phyloP scores from a whole-genome alignment of 1,140 invertebrate species.

The Tigriopus japonicus region DNA sequence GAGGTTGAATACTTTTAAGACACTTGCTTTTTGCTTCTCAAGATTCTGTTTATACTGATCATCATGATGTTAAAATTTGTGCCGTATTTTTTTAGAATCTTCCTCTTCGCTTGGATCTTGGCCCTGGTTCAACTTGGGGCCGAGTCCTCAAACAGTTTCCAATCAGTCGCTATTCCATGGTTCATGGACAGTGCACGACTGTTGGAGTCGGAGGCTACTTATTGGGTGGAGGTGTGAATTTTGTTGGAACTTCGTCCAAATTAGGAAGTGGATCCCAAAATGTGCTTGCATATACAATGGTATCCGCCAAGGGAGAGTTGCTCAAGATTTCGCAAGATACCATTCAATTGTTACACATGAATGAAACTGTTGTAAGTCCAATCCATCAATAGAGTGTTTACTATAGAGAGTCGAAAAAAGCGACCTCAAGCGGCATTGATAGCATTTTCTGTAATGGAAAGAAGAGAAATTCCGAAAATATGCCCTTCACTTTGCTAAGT shows the following conservation, averaged over 20 bases:
- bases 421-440: no score
- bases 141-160: not conserved
- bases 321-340: no score
- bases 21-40: no score
- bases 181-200: constrained; percentile 5
- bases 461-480: no score
- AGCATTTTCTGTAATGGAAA: no score
- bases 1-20: no score
- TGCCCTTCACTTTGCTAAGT: no score
- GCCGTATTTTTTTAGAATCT: no score
- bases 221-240: constrained; percentile 7
- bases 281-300: not conserved
- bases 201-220: constrained; percentile 9
- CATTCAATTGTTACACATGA: not conserved
- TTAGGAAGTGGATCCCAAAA: not conserved
- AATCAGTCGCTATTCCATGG: not conserved
- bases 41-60: no score
- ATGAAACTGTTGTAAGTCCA: not conserved
- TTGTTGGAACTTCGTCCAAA: not conserved
- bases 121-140: not conserved
- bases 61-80: no score
- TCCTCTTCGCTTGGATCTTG: not conserved
- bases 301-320: not conserved
- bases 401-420: no score
- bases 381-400: no score